Evolutionary conservation across 1,140 invertebrate genomes (phyloP).

Genomic region (Latrodectus geometricus): DNA sequence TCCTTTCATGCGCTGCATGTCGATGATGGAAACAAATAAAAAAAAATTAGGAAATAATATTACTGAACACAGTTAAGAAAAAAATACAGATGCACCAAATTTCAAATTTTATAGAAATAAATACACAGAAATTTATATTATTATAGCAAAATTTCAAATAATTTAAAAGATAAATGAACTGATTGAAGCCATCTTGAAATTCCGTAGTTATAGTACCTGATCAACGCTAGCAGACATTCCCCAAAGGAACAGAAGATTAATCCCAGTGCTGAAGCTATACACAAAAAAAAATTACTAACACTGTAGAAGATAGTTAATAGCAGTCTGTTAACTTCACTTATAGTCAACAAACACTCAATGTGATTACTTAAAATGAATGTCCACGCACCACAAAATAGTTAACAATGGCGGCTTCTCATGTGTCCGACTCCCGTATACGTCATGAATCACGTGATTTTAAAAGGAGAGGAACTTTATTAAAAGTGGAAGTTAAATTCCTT

Average conservation of each 20-base stretch:
- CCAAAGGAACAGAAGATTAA: conserved; percentile 56
- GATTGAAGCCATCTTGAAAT: conserved; percentile 62
- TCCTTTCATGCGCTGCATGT: conserved; percentile 87
- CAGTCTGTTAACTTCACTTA: conserved; percentile 11
- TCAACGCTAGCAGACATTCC: conserved; percentile 63
- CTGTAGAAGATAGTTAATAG: conserved; percentile 33
- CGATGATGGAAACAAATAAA: conserved; percentile 42
- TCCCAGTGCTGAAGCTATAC: conserved; percentile 38
- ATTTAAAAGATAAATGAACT: conserved; percentile 44
- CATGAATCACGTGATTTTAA: conserved; percentile 57
- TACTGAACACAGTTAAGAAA: conserved; percentile 25
- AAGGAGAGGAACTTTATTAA: conserved; percentile 25
- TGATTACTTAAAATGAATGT: conserved; percentile 59
- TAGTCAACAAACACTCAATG: conserved; percentile 64
- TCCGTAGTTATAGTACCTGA: conserved; percentile 60
- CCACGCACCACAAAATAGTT: conserved; percentile 48
- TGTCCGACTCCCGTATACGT: conserved; percentile 61
- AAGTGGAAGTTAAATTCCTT: conserved; percentile 27
- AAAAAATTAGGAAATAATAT: conserved; percentile 43
- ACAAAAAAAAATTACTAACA: conserved; percentile 55
- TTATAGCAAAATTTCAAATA: conserved; percentile 24
- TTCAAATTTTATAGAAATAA: conserved; percentile 5
- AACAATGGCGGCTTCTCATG: conserved; percentile 63
- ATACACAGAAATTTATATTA: conserved; percentile 6
- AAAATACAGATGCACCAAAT: conserved; percentile 20